Conservation (phyloP, 2,888 invertebrate genomes). For the Mythimna ferrago region DNA sequence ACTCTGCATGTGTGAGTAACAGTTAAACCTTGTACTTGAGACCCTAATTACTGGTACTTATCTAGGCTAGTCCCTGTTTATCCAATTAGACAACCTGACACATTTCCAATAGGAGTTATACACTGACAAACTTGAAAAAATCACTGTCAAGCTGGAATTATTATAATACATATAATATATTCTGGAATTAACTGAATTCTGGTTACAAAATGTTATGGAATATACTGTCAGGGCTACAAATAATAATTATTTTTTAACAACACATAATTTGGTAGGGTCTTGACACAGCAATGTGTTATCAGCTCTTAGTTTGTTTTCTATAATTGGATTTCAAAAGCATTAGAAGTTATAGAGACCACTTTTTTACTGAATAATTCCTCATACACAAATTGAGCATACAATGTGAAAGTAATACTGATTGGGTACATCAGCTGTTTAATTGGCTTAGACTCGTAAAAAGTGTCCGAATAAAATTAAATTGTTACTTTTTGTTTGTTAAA, state of each 20-base stretch:
- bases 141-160: too few relatives aligned
- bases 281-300: background rate
- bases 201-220: background rate
- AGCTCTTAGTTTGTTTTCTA: conserved; percentile 4
- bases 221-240: background rate
- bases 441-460: background rate
- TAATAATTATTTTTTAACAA: background rate
- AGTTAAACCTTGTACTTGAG: conserved; percentile 7
- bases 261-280: background rate
- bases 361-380: background rate
- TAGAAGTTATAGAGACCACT: background rate
- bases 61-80: background rate
- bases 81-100: background rate
- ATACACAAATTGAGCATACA: conserved; percentile 6
- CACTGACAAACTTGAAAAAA: background rate
- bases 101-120: conserved; percentile 3
- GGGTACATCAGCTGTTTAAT: background rate
- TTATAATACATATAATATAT: background rate
- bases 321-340: conserved; percentile 18
- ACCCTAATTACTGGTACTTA: background rate
- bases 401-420: background rate
- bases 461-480: background rate
- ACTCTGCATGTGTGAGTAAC: conserved; percentile 98
- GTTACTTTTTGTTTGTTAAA: background rate
- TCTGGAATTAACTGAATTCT: background rate